phyloP scores from a whole-genome alignment of 2,888 invertebrate species.

The Aplocera efformata region DNA sequence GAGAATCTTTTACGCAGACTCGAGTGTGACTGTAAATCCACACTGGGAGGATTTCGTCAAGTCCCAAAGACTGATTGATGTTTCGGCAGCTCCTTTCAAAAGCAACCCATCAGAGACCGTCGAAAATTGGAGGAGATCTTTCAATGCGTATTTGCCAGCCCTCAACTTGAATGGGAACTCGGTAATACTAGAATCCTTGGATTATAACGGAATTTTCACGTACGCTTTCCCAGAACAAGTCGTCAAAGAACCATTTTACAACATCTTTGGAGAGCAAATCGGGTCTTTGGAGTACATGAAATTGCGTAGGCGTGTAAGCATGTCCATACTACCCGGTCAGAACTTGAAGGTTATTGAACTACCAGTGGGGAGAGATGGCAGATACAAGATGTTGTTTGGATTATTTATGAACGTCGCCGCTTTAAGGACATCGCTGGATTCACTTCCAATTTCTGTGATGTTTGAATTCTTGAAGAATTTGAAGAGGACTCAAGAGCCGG shows the following conservation, averaged over 20 bases:
- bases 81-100: constrained; percentile 13
- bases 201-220: constrained; percentile 34
- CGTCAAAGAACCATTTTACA: constrained; percentile 35
- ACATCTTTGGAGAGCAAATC: constrained; percentile 29
- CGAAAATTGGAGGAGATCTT: constrained; percentile 15
- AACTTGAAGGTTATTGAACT: constrained; percentile 39
- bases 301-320: constrained; percentile 30
- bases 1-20: constrained; percentile 28
- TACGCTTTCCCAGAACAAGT: constrained; percentile 31
- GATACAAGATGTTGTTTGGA: constrained; percentile 37
- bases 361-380: constrained; percentile 36
- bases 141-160: constrained; percentile 13
- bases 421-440: constrained; percentile 15
- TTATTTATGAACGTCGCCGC: constrained; percentile 21
- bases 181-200: constrained; percentile 32
- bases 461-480: constrained; percentile 31
- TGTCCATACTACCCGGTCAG: constrained; percentile 32
- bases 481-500: constrained; percentile 32
- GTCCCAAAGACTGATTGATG: constrained; percentile 18
- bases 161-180: constrained; percentile 31
- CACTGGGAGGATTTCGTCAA: constrained; percentile 21
- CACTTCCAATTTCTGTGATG: constrained; percentile 28
- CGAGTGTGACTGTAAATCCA: constrained; percentile 19
- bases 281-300: constrained; percentile 38
- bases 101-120: constrained; percentile 15